Conservation (phyloP, 30 jellyfish, hydroid and myxozoan genomes). For the Pseudorhiza aurosa region DNA sequence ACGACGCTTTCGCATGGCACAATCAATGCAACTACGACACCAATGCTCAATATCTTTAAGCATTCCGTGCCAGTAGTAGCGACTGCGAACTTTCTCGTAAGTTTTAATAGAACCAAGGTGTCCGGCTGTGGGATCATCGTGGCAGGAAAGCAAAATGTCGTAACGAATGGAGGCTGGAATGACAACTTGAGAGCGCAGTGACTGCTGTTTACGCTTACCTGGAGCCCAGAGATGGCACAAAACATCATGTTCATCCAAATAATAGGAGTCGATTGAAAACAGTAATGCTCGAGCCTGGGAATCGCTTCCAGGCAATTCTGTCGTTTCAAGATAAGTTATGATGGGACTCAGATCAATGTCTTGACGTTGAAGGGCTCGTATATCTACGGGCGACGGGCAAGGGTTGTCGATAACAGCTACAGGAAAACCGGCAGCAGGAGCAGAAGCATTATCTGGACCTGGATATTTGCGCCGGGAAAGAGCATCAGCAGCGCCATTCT, state of each 20-base stretch:
- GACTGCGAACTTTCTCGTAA: slow-evolving; percentile 31
- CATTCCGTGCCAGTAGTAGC: slow-evolving; percentile 57
- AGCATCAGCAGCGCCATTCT: slow-evolving; percentile 24
- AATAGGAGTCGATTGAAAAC: slow-evolving; percentile 5
- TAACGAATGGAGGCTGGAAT: slow-evolving; percentile 42
- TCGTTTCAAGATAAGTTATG: slow-evolving; percentile 5
- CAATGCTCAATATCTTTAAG: slow-evolving; percentile 61
- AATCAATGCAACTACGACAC: slow-evolving; percentile 64
- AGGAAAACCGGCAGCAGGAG: neutral
- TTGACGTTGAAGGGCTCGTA: slow-evolving; percentile 9
- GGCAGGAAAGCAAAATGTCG: slow-evolving; percentile 29
- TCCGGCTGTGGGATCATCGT: slow-evolving; percentile 64
- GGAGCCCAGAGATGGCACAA: slow-evolving; percentile 59
- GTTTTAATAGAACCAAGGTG: slow-evolving; percentile 32
- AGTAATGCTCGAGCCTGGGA: slow-evolving; percentile 20
- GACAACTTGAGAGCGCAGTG: slow-evolving; percentile 26
- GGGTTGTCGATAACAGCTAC: slow-evolving; percentile 5
- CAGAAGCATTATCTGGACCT: neutral
- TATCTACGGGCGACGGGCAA: neutral
- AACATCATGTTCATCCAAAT: slow-evolving; percentile 21
- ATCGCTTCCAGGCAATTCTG: neutral
- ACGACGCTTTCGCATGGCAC: slow-evolving; percentile 54
- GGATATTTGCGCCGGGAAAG: slow-evolving; percentile 8
- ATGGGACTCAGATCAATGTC: slow-evolving; percentile 10
- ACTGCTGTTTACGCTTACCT: slow-evolving; percentile 8